Percentiles rank a stretch among this genome's conserved stretches.
Conservation (phyloP, 2,888 invertebrate species). For the Acanthoscelides obtectus region DNA sequence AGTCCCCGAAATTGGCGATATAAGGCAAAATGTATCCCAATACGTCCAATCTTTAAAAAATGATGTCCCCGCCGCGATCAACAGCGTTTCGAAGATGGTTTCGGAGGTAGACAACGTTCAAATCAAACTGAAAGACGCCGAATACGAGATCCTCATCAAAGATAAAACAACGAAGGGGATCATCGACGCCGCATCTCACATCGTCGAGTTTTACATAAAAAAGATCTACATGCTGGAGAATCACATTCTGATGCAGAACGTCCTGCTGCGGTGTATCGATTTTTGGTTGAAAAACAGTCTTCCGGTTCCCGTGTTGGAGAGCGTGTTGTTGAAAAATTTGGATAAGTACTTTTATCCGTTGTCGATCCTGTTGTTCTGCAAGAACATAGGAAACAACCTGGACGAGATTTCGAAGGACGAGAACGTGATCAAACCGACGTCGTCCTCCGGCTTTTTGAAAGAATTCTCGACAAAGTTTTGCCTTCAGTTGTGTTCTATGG, state of each 20-base stretch:
- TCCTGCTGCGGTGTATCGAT: constrained; percentile 45
- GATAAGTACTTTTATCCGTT: constrained; percentile 49
- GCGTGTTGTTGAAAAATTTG: constrained; percentile 45
- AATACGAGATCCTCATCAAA: constrained; percentile 32
- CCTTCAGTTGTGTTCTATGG: constrained; percentile 47
- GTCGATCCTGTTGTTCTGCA: constrained; percentile 46
- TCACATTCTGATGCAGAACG: constrained; percentile 48
- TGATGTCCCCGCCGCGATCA: constrained; percentile 30
- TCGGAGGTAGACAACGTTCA: constrained; percentile 23
- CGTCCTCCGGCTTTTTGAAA: constrained; percentile 45
- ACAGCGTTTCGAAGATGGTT: constrained; percentile 38
- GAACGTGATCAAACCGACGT: constrained; percentile 30
- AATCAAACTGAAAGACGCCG: constrained; percentile 15
- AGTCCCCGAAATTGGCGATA: constrained; percentile 36
- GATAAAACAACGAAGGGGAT: constrained; percentile 38
- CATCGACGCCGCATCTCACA: constrained; percentile 38
- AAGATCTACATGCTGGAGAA: constrained; percentile 44
- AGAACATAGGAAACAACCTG: constrained; percentile 43
- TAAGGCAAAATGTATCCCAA: constrained; percentile 41
- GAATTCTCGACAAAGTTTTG: constrained; percentile 49
- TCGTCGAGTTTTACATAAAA: constrained; percentile 46
- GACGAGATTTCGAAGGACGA: constrained; percentile 37
- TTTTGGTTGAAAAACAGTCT: constrained; percentile 45
- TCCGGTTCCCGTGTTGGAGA: constrained; percentile 43
- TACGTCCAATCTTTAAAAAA: constrained; percentile 42